These are phyloP conservation scores for Ranitomeya variabilis DNA, from an alignment of 2,113 vertebrate genomes.

Conservation along the genomic window DNA sequence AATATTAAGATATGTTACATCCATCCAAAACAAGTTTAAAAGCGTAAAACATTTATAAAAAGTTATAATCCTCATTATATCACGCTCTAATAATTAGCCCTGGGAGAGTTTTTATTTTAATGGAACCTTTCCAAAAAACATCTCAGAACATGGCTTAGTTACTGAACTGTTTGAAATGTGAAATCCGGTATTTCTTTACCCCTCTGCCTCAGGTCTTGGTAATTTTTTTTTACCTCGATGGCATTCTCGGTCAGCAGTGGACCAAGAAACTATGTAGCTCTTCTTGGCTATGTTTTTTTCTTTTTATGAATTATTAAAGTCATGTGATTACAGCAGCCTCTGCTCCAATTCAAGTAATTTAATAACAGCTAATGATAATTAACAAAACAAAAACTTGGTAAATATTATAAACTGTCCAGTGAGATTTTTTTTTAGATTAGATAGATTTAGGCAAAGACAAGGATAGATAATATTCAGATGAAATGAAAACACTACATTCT, in stretches of 20 bases:
- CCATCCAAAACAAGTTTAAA: conserved; percentile 21
- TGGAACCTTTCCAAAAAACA: conserved; percentile 9
- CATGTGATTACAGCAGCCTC: conserved; percentile 11
- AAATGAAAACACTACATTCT: conserved; percentile 9
- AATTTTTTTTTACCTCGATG: background rate
- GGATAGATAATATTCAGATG: conserved; percentile 15
- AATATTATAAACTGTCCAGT: background rate
- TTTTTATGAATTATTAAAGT: background rate
- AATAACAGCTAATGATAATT: background rate
- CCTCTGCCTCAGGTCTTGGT: background rate
- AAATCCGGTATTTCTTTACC: background rate
- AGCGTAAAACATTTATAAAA: conserved; percentile 43
- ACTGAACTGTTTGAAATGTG: conserved; percentile 3
- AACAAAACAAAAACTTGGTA: background rate
- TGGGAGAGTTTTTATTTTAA: background rate
- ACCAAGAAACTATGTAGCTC: background rate
- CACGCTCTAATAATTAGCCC: conserved; percentile 20
- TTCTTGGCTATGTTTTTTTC: background rate
- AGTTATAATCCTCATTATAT: conserved; percentile 5
- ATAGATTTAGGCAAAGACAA: background rate
- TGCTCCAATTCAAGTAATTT: background rate
- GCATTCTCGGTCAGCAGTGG: background rate
- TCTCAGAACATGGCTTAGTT: conserved; percentile 43
- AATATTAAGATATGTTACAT: conserved; percentile 34
- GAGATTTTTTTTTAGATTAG: conserved; percentile 1